Evolutionary conservation across 1,140 invertebrate genomes (phyloP).

Genomic region (Hypsibius dujardini): DNA sequence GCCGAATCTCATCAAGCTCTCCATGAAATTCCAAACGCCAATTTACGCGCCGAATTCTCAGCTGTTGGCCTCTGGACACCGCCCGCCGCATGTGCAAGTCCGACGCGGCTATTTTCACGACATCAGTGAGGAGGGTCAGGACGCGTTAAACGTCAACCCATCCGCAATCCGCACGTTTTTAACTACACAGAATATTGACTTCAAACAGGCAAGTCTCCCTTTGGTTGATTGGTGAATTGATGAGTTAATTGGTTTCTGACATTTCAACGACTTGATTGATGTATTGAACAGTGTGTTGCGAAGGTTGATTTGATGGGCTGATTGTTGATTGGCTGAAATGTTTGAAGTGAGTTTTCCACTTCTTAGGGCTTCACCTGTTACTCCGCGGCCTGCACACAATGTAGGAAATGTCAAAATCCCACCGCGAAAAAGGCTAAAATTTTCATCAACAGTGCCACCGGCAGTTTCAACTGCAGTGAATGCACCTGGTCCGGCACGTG

Average conservation of each 20-base stretch:
- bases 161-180: neutral
- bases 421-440: neutral
- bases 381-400: neutral
- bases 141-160: neutral
- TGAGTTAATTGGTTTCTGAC: no score
- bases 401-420: neutral
- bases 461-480: neutral
- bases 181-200: neutral
- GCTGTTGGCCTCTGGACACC: no score
- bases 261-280: no score
- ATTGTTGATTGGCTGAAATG: no score
- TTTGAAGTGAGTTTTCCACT: no score
- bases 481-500: neutral
- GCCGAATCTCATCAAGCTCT: neutral
- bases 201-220: no score
- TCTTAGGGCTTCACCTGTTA: neutral
- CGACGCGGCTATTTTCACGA: neutral
- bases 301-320: no score
- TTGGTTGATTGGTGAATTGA: no score
- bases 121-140: neutral
- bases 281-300: no score
- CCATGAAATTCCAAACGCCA: constrained; percentile 2
- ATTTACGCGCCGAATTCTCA: no score
- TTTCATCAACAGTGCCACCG: neutral
- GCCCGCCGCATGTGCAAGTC: no score